A percentile compares a stretch with the other conserved stretches of the same genome.
Conservation (phyloP, 2,888 invertebrate genomes). For the Stenodera caucasica region DNA sequence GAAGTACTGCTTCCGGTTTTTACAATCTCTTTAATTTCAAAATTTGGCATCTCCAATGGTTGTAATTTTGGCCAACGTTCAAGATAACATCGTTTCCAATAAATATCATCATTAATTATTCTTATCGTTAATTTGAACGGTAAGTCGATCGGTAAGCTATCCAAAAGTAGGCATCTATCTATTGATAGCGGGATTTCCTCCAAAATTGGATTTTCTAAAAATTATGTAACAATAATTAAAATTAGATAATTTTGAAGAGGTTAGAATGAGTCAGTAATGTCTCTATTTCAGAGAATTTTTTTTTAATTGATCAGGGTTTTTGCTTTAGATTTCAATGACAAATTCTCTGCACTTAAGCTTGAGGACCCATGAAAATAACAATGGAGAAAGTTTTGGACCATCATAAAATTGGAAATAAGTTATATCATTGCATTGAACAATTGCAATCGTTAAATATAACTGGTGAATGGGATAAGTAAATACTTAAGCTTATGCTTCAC, state of each 20-base stretch:
- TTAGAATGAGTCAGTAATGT: background rate
- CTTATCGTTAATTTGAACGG: constrained; percentile 44
- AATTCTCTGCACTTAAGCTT: too few relatives aligned
- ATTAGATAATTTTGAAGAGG: background rate
- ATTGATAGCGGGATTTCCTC: constrained; percentile 41
- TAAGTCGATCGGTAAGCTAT: constrained; percentile 44
- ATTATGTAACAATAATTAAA: background rate
- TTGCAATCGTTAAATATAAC: too few relatives aligned
- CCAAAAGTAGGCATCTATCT: constrained; percentile 43
- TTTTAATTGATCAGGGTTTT: too few relatives aligned
- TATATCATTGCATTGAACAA: too few relatives aligned
- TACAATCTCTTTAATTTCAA: constrained; percentile 11
- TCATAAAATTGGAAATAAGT: too few relatives aligned
- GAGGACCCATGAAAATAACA: too few relatives aligned
- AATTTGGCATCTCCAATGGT: constrained; percentile 12
- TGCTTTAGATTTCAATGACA: too few relatives aligned
- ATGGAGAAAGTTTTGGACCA: too few relatives aligned
- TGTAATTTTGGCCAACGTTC: constrained; percentile 45
- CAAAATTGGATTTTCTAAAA: constrained; percentile 42
- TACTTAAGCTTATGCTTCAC: too few relatives aligned
- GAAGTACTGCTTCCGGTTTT: background rate
- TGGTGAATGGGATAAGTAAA: too few relatives aligned
- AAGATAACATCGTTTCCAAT: constrained; percentile 48
- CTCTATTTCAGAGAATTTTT: too few relatives aligned
- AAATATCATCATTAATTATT: constrained; percentile 45